Evolutionary conservation across 2,113 vertebrate species (phyloP), one percentile per base, ranked within the genome.

Genomic region (Cranoglanis bouderius): DNA sequence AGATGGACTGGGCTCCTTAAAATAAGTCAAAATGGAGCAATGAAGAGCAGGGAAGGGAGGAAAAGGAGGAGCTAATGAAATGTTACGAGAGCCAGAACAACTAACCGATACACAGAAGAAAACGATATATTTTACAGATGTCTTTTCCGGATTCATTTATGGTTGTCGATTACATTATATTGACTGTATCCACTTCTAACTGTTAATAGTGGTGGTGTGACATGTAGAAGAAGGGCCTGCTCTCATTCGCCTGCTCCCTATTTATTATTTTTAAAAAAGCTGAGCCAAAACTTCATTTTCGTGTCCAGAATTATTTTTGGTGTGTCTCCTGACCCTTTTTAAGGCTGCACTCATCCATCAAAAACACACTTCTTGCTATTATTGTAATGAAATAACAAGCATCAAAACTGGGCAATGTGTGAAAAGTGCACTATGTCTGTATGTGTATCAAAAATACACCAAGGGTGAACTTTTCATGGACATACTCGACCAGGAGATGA

Each of bases 21-120:
- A 57, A 57, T 57, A 38, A 82, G 9, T 61, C 55, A 6, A 40
- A 83, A 61, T n/a, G 21, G n/a, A 84, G 9, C 53, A 38, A 13
- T 38, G 8, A 82, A 38, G 53, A 29, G 63, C 49, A 49, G 40
- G n/a, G 35, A 72, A 70, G 67, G 14, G 1, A 46, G 7, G 57
- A 78, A 53, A 51, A 46, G 80, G 35, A 77, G 12, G 19, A 40
- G 40, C 38, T 80, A 19, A 55, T 32, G 29, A 51, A 53, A 55
- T n/a, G 5, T 78, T 46, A 77, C 18, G 86, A 38, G 81, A n/a
- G 16, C n/a, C 19, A 82, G 81, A 82, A 82, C 19, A 55, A 82
- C 14, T 35, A 26, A 46, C 9, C 53, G 6, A 57, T 35, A 12
- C 16, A 53, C 29, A 32, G 29, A 53, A 7, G 6, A 51, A 80